Percentiles rank a stretch among this genome's conserved stretches.
Conservation (phyloP, 2,888 invertebrate genomes). For the Troides helena region DNA sequence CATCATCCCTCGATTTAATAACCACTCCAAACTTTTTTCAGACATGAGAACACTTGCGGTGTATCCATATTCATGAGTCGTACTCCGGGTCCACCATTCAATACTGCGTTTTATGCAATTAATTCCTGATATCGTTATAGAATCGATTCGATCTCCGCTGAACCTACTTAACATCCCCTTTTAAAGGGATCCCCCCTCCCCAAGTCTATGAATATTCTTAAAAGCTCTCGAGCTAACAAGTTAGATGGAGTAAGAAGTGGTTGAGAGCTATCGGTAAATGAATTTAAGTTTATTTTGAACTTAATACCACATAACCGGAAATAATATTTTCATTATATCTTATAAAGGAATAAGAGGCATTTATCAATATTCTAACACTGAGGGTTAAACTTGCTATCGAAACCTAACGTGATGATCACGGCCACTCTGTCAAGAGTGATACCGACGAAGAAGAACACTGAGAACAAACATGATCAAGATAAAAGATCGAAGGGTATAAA, state of each 20-base stretch:
- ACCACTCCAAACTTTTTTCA: slow-evolving; percentile 56
- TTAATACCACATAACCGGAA: not conserved
- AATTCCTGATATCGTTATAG: slow-evolving; percentile 59
- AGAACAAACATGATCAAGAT: too few species aligned
- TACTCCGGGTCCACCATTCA: slow-evolving; percentile 44
- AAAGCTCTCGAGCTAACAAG: slow-evolving; percentile 41
- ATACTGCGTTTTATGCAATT: slow-evolving; percentile 73
- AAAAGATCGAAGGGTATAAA: too few species aligned
- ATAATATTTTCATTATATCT: not conserved
- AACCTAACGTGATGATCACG: too few species aligned
- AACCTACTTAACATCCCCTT: slow-evolving; percentile 37
- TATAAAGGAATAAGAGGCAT: not conserved
- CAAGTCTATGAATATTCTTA: slow-evolving; percentile 49
- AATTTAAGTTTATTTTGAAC: not conserved
- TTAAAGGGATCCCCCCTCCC: slow-evolving; percentile 34
- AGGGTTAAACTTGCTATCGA: too few species aligned
- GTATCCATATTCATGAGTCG: slow-evolving; percentile 71
- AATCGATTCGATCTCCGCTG: slow-evolving; percentile 40
- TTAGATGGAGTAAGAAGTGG: slow-evolving; percentile 29
- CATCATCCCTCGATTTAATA: slow-evolving; percentile 41
- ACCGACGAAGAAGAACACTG: too few species aligned
- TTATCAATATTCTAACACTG: not conserved
- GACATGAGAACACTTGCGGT: slow-evolving; percentile 55
- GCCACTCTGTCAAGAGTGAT: too few species aligned
- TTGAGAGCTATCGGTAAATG: slow-evolving; percentile 3